Evolutionary conservation across 1,140 invertebrate genomes (phyloP).

Genomic region (Procambarus clarkii): DNA sequence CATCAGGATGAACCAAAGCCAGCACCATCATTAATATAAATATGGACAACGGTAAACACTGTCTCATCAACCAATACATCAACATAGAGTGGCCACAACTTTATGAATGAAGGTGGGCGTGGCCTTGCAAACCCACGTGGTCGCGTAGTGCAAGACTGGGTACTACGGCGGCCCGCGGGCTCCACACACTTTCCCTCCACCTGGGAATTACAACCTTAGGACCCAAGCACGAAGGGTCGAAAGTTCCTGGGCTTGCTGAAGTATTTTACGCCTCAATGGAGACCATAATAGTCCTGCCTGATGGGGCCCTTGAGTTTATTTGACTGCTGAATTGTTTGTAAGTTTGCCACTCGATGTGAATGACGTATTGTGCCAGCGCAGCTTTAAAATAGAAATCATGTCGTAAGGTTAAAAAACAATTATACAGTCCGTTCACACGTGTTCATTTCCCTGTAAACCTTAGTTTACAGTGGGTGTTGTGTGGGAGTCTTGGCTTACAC

Average conservation of each 20-base stretch:
- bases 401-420: slow-evolving; percentile 4
- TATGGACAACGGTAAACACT: too few species aligned
- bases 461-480: not conserved
- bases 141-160: slow-evolving; percentile 3
- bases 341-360: slow-evolving; percentile 17
- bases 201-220: not conserved
- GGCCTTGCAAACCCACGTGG: slow-evolving; percentile 11
- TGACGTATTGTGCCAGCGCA: slow-evolving; percentile 27
- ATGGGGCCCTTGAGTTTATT: slow-evolving; percentile 34
- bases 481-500: too few species aligned
- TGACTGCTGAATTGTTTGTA: slow-evolving; percentile 40
- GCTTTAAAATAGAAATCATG: slow-evolving; percentile 13
- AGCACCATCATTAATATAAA: too few species aligned
- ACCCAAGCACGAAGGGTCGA: not conserved
- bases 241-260: not conserved
- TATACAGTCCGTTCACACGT: slow-evolving; percentile 21
- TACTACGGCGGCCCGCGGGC: not conserved
- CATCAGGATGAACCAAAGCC: too few species aligned
- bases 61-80: too few species aligned
- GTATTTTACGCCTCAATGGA: not conserved
- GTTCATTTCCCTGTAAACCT: not conserved
- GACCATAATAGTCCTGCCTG: slow-evolving; percentile 16
- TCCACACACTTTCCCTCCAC: not conserved
- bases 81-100: not conserved
- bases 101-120: slow-evolving; percentile 35